phyloP scores from a whole-genome alignment of 1,140 invertebrate genomes.

The Goniozus legneri region DNA sequence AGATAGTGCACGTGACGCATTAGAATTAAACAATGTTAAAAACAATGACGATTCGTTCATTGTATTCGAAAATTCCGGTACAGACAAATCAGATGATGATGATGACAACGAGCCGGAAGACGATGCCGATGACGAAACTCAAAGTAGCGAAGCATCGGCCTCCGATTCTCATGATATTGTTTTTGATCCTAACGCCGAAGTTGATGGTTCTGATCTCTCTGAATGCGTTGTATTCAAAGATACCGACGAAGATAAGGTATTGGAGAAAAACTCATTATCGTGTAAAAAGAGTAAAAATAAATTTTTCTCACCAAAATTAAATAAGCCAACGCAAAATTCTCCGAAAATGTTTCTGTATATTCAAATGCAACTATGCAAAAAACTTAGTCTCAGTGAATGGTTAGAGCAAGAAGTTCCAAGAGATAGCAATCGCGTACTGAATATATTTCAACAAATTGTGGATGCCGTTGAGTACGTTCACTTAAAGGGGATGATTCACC shows the following conservation, averaged over 20 bases:
- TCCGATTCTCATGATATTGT: not conserved
- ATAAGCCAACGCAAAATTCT: constrained; percentile 25
- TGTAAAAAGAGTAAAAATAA: constrained; percentile 14
- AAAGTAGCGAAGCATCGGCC: not conserved
- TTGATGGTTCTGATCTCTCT: constrained; percentile 4
- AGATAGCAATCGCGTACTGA: constrained; percentile 58
- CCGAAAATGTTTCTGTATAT: constrained; percentile 83
- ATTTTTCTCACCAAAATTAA: constrained; percentile 50
- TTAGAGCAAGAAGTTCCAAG: constrained; percentile 56
- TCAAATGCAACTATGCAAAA: constrained; percentile 94
- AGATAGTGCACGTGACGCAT: constrained; percentile 42
- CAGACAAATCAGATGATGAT: constrained; percentile 20
- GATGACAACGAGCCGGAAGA: constrained; percentile 38
- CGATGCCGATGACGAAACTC: not conserved
- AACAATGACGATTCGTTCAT: constrained; percentile 32
- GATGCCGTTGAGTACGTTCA: constrained; percentile 95
- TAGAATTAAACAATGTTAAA: constrained; percentile 18
- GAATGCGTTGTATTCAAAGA: constrained; percentile 29
- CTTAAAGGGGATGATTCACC: constrained; percentile 83
- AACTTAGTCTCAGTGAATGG: constrained; percentile 90
- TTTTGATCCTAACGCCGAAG: not conserved
- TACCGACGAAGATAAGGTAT: not conserved
- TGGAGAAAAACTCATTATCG: constrained; percentile 10
- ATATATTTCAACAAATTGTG: constrained; percentile 90
- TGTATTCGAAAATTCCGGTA: no score